Evolutionary conservation across 2,113 vertebrate species (phyloP).

Genomic region (Azemiops feae): DNA sequence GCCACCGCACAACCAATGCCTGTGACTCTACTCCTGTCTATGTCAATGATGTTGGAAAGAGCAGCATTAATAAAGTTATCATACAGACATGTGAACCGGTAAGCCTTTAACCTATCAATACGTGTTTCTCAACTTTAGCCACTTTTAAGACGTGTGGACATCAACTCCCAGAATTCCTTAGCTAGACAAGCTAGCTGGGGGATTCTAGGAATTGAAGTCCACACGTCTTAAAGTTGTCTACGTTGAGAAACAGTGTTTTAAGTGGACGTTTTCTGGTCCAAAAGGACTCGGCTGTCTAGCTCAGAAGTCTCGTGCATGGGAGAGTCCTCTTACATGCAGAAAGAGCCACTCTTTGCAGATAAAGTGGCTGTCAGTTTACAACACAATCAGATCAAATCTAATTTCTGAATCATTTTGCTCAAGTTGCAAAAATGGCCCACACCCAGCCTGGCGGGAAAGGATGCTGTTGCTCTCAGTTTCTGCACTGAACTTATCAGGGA

Average conservation of each 20-base stretch:
- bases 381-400: not conserved
- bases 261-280: not conserved
- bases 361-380: not conserved
- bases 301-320: not conserved
- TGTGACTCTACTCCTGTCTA: slow-evolving; percentile 34
- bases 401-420: not conserved
- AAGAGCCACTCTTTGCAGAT: not conserved
- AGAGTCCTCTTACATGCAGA: not conserved
- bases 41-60: slow-evolving; percentile 33
- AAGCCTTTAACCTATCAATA: not conserved
- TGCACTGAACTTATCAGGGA: not conserved
- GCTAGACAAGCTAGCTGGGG: not conserved
- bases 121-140: not conserved
- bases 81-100: slow-evolving; percentile 40
- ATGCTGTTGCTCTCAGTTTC: not conserved
- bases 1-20: slow-evolving; percentile 23
- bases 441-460: not conserved
- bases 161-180: no score
- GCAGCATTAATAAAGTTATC: slow-evolving; percentile 27
- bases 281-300: not conserved
- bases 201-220: not conserved
- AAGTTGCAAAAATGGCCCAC: not conserved
- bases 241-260: not conserved
- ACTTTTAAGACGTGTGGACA: not conserved
- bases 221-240: not conserved